Percentiles rank a stretch among this genome's conserved stretches.
These are phyloP conservation scores for Tetragonula carbonaria DNA, from an alignment of 2,888 invertebrate genomes.

Conservation along the genomic window DNA sequence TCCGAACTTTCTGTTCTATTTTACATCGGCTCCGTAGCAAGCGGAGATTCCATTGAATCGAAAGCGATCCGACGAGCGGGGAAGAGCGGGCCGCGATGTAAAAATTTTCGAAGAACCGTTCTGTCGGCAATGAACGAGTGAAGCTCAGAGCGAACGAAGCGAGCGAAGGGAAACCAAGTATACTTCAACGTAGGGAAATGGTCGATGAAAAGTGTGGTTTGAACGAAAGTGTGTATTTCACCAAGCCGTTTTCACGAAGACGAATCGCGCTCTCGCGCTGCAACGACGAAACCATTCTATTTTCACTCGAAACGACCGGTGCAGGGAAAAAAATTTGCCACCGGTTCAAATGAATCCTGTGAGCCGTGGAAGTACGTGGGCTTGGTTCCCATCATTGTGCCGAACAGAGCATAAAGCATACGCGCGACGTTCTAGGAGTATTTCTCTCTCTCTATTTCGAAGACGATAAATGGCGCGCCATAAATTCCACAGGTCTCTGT, in stretches of 20 bases:
- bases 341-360: slow-evolving; percentile 33
- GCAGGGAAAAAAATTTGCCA: slow-evolving; percentile 36
- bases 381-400: slow-evolving; percentile 64
- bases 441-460: slow-evolving; percentile 51
- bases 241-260: not conserved
- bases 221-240: not conserved
- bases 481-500: slow-evolving; percentile 43
- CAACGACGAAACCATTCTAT: slow-evolving; percentile 12
- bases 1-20: no score
- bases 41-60: no score
- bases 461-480: slow-evolving; percentile 42
- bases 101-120: no score
- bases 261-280: not conserved
- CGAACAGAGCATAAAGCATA: slow-evolving; percentile 53
- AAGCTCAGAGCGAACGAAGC: no score
- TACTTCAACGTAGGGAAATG: no score
- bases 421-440: slow-evolving; percentile 46
- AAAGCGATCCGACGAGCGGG: no score
- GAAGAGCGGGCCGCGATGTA: no score
- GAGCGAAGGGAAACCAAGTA: no score
- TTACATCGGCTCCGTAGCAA: no score
- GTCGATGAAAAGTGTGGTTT: not conserved
- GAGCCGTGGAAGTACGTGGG: slow-evolving; percentile 41
- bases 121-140: no score
- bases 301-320: slow-evolving; percentile 3